These are phyloP conservation scores for Periplaneta americana DNA, from an alignment of 1,140 invertebrate genomes.

Conservation along the genomic window DNA sequence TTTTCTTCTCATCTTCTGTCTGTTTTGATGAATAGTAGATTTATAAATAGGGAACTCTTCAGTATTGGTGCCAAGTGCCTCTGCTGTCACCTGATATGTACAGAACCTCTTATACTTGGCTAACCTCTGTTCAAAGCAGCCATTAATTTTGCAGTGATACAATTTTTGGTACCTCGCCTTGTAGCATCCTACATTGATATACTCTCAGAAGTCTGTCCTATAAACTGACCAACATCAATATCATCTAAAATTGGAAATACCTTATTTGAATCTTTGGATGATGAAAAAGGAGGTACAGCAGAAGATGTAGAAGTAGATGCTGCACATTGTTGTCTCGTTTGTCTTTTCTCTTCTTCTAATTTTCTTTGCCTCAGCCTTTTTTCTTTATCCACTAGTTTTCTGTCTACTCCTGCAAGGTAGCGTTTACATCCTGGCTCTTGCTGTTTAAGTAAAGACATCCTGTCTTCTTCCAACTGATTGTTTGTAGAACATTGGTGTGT, in stretches of 20 bases:
- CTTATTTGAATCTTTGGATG: too few relatives aligned
- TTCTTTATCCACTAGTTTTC: slow-evolving; percentile 3
- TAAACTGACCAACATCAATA: too few relatives aligned
- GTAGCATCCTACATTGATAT: too few relatives aligned
- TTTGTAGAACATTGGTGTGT: neutral
- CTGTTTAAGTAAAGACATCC: neutral
- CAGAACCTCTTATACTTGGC: too few relatives aligned
- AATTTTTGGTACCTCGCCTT: too few relatives aligned
- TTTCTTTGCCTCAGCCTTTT: neutral
- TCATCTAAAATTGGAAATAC: too few relatives aligned
- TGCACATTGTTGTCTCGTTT: neutral
- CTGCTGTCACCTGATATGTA: neutral
- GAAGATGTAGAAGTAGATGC: too few relatives aligned
- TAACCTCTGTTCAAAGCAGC: too few relatives aligned
- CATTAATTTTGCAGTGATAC: too few relatives aligned
- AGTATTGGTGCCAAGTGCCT: neutral
- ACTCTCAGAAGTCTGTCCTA: too few relatives aligned
- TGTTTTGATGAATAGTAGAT: neutral
- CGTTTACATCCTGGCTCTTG: neutral
- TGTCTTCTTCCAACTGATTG: neutral
- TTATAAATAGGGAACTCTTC: too few relatives aligned
- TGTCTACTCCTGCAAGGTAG: neutral
- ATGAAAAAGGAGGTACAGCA: too few relatives aligned
- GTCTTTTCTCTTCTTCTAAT: neutral
- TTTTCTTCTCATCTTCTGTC: neutral